A percentile compares a stretch with the other conserved stretches of the same genome.
phyloP scores from a whole-genome alignment of 1,140 invertebrate species.

The Saxidomus purpurata region DNA sequence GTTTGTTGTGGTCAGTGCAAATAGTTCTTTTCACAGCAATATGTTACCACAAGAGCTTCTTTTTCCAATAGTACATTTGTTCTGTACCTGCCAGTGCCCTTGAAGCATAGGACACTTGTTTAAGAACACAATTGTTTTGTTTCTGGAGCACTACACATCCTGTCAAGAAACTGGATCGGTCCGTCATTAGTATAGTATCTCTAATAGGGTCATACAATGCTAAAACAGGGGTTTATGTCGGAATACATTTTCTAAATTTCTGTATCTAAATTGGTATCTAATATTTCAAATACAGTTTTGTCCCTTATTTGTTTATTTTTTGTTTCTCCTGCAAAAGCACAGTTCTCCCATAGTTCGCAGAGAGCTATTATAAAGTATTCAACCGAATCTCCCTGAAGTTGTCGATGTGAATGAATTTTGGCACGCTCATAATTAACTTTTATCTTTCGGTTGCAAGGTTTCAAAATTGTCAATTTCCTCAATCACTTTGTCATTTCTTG shows the following conservation, averaged over 20 bases:
- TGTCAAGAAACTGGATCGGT: neutral
- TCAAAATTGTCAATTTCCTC: no score
- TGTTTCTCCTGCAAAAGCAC: no score
- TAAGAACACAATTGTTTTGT: slow-evolving; percentile 13
- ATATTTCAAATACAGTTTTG: no score
- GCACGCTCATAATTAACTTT: no score
- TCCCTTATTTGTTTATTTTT: no score
- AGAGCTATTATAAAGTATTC: no score
- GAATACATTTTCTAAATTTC: no score
- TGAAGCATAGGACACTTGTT: neutral
- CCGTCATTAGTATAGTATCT: neutral
- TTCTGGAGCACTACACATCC: neutral
- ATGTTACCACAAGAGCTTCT: neutral
- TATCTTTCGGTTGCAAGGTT: no score
- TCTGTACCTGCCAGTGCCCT: neutral
- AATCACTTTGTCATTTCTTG: no score
- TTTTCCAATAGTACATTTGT: slow-evolving; percentile 15
- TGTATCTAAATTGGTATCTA: slow-evolving; percentile 9
- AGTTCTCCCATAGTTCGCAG: no score
- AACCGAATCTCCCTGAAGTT: no score
- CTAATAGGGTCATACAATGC: slow-evolving; percentile 46
- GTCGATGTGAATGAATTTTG: no score
- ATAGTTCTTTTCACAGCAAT: slow-evolving; percentile 57
- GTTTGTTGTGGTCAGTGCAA: slow-evolving; percentile 69
- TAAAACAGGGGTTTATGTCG: neutral